Conservation (phyloP, 2,113 vertebrate genomes). For the Spizaetus ornatus region DNA sequence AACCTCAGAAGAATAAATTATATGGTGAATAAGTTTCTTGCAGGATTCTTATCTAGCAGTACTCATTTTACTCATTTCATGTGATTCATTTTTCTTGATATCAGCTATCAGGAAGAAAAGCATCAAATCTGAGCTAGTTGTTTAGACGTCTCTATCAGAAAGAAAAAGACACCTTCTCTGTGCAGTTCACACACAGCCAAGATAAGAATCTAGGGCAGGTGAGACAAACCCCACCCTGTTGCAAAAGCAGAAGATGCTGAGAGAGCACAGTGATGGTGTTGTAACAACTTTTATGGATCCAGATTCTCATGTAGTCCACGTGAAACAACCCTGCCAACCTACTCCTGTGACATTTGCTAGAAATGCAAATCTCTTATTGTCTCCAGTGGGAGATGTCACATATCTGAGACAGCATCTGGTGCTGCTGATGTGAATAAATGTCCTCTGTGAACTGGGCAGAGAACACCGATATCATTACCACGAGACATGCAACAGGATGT, state of each 20-base stretch:
- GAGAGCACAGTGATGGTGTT: background rate
- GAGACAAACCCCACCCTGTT: background rate
- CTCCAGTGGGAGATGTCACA: background rate
- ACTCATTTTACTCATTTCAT: background rate
- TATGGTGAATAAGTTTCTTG: background rate
- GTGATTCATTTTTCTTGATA: background rate
- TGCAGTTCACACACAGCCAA: background rate
- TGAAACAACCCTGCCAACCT: background rate
- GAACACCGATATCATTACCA: background rate
- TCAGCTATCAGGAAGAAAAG: background rate
- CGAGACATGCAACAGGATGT: background rate
- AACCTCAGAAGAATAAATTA: background rate
- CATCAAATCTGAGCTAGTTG: background rate
- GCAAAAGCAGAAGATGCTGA: background rate
- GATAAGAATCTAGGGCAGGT: background rate
- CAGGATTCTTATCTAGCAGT: background rate
- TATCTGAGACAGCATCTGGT: slow-evolving; percentile 24
- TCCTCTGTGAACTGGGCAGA: background rate
- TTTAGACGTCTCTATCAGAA: background rate
- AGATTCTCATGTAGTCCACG: background rate
- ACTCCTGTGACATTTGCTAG: background rate
- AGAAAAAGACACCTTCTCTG: background rate
- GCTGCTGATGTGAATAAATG: background rate
- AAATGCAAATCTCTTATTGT: background rate
- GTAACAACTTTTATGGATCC: background rate